Conservation (phyloP, 2,797 vertebrate species). For the Myripristis jacobus region DNA sequence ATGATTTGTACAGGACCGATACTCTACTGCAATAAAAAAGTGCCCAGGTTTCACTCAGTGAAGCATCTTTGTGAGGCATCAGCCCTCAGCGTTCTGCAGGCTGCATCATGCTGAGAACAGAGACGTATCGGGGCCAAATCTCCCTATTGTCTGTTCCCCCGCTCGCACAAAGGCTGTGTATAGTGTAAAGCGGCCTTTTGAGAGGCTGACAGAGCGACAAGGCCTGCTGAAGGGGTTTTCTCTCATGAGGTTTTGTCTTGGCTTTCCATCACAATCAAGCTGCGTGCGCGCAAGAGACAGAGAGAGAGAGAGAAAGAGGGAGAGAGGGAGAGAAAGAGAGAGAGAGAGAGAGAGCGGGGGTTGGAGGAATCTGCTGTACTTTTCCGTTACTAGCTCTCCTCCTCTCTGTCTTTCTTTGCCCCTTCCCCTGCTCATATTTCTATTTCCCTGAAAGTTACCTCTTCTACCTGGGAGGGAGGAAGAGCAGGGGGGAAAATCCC, state of each 20-base stretch:
- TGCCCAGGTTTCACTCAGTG: background rate
- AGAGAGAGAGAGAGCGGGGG: conserved; percentile 71
- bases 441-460: conserved; percentile 57
- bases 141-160: conserved; percentile 57
- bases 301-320: conserved; percentile 64
- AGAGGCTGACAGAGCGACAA: conserved; percentile 63
- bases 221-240: conserved; percentile 64
- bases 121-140: conserved; percentile 68
- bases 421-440: conserved; percentile 34
- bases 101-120: conserved; percentile 60
- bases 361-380: conserved; percentile 77
- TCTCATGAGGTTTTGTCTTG: conserved; percentile 73
- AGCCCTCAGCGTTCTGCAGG: conserved; percentile 1
- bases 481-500: background rate
- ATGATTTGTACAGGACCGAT: no score
- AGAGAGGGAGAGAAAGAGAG: conserved; percentile 67
- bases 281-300: conserved; percentile 64
- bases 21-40: background rate
- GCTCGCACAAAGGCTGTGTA: conserved; percentile 65
- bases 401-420: conserved; percentile 18
- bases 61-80: conserved; percentile 3
- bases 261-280: conserved; percentile 77
- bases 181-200: conserved; percentile 72
- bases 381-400: conserved; percentile 68
- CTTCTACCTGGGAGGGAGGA: conserved; percentile 43